These are phyloP conservation scores for Cheilinus undulatus DNA, from an alignment of 2,113 vertebrate genomes.

Conservation along the genomic window DNA sequence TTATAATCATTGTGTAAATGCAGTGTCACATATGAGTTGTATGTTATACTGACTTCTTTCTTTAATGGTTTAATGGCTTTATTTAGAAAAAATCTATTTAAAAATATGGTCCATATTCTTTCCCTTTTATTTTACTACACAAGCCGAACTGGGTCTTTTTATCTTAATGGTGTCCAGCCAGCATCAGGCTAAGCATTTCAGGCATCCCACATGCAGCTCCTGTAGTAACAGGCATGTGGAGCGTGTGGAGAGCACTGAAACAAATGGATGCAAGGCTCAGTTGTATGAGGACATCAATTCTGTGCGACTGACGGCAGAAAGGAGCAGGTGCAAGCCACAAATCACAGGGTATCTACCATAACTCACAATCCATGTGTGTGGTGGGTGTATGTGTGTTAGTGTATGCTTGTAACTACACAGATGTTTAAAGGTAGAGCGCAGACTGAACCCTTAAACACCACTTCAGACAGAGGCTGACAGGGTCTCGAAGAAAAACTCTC, in stretches of 20 bases:
- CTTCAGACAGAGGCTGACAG: conserved; percentile 10
- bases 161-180: conserved; percentile 26
- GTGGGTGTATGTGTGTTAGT: conserved; percentile 8
- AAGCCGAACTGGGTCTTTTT: background rate
- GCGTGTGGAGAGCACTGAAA: conserved; percentile 56
- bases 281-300: conserved; percentile 65
- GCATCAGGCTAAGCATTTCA: conserved; percentile 28
- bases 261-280: conserved; percentile 58
- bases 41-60: background rate
- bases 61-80: no score
- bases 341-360: conserved; percentile 48
- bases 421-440: conserved; percentile 8
- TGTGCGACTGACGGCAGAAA: conserved; percentile 48
- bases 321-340: conserved; percentile 69
- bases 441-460: conserved; percentile 15
- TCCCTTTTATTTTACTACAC: background rate
- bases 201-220: conserved; percentile 36
- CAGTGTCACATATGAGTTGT: no score
- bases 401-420: conserved; percentile 13
- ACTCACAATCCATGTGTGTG: conserved; percentile 24
- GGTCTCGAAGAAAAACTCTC: background rate
- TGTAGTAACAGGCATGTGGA: conserved; percentile 56
- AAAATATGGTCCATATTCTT: background rate
- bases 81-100: no score
- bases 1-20: no score